Base-by-base conservation (phyloP, 2,888 invertebrate genomes). In the Drepanosiphum platanoidis region DNA sequence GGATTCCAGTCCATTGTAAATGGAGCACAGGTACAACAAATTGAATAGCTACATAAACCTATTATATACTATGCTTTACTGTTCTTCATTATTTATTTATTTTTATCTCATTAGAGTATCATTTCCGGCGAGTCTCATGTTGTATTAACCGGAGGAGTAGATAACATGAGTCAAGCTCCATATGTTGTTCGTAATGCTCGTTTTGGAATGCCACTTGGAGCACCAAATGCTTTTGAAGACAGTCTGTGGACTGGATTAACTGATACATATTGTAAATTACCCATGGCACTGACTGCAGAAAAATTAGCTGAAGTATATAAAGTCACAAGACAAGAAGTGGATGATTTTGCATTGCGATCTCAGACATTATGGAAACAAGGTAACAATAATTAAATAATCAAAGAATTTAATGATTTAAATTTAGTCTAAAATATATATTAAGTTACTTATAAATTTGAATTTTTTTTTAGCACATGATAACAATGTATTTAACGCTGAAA, bases 201-300 rank as follows among this genome's bases (percentile, higher is more conserved):
- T 36, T 99, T 97, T 90, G 99, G 99, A 3, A 94, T 96, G 15
- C 92, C 92, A 0, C 91, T 99, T 2, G 98, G 98, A 0, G 90
- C 91, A 34, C 94, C 93, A 88, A 92, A 94, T 86, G 92, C 92
- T 87, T 92, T 98, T 87, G 98, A 98, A 90, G 98, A 99, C 90
- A 92, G 94, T 0, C 90, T 99, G 22, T 98, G 98, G 98, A 91
- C 93, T 0, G 94, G 95, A 3, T 92, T 99, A 1, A 94, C 95
- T 0, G 99, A 99, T 89, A 92, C 94, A 0, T 94, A 96, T 90
- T 96, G 96, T 89, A 95, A 96, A 87, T 91, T 96, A 58, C 97
- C 98, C 0, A 99, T 99, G 99, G 98, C 96, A 3, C 90, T 97
- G 89, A 99, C 99, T 0, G 97, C 97, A 0, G 97, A 97, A 91